Percentiles rank a stretch among this genome's conserved stretches.
phyloP scores from a whole-genome alignment of 2,888 invertebrate species.

The Callyntrura sp. region DNA sequence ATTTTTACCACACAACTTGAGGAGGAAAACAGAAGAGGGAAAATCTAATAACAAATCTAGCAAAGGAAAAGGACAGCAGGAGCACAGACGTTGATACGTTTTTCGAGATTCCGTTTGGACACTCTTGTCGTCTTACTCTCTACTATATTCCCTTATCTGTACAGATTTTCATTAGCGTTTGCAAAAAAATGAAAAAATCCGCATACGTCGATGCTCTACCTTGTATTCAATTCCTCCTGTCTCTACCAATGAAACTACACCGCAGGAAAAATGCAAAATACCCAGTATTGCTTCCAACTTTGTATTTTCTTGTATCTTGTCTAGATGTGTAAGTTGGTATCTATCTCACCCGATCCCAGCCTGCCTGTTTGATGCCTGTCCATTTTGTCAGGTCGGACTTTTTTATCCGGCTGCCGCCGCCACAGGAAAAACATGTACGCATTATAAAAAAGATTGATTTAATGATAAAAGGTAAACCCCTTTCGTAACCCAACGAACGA shows the following conservation, averaged over 20 bases:
- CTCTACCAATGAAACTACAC: background rate
- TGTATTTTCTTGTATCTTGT: no score
- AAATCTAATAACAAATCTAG: no score
- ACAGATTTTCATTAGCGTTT: constrained; percentile 18
- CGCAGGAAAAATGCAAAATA: no score
- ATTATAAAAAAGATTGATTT: constrained; percentile 39
- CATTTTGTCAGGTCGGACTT: background rate
- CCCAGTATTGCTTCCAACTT: no score
- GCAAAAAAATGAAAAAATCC: background rate
- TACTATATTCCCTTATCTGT: background rate
- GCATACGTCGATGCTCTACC: no score
- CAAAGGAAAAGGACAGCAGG: no score
- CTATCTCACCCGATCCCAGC: background rate
- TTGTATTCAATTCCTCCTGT: background rate
- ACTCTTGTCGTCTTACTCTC: no score
- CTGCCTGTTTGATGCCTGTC: background rate
- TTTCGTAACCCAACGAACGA: no score
- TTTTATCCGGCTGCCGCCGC: background rate
- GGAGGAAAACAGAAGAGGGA: constrained; percentile 10
- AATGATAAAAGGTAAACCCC: constrained; percentile 34
- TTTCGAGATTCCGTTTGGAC: constrained; percentile 77
- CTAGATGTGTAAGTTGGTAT: no score
- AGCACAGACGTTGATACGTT: constrained; percentile 73
- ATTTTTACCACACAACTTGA: constrained; percentile 25
- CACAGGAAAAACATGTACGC: background rate